A percentile compares a stretch with the other conserved stretches of the same genome.
These are phyloP conservation scores for Manacus vitellinus DNA, from an alignment of 2,113 vertebrate species.

Conservation along the genomic window DNA sequence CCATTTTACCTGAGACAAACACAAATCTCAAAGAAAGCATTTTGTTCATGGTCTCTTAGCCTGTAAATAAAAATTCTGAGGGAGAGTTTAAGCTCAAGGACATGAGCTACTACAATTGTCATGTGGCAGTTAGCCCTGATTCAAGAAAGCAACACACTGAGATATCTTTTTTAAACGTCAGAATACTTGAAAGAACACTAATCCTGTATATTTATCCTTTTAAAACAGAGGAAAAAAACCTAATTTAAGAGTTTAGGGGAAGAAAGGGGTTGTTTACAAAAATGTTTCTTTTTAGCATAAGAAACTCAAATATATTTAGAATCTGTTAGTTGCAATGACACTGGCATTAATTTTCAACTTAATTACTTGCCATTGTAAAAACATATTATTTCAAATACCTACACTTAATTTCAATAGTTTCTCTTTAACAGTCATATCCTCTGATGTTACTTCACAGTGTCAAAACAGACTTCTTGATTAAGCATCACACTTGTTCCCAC, in stretches of 20 bases:
- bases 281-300: not conserved
- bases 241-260: not conserved
- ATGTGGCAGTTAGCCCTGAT: not conserved
- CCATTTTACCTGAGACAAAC: not conserved
- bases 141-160: not conserved
- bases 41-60: not conserved
- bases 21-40: not conserved
- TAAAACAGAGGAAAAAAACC: not conserved
- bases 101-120: not conserved
- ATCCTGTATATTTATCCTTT: not conserved
- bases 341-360: not conserved
- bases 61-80: not conserved
- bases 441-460: not conserved
- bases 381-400: not conserved
- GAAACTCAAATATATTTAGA: not conserved
- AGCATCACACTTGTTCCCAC: not conserved
- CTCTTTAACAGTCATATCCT: not conserved
- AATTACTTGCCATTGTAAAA: not conserved
- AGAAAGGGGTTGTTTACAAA: not conserved
- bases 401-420: not conserved
- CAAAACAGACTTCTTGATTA: conserved; percentile 13
- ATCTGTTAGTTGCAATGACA: not conserved
- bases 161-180: not conserved
- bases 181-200: not conserved
- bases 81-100: not conserved